Evolutionary conservation across 2,888 invertebrate genomes (phyloP).

Genomic region (Imbricaverruca yamaguchii): DNA sequence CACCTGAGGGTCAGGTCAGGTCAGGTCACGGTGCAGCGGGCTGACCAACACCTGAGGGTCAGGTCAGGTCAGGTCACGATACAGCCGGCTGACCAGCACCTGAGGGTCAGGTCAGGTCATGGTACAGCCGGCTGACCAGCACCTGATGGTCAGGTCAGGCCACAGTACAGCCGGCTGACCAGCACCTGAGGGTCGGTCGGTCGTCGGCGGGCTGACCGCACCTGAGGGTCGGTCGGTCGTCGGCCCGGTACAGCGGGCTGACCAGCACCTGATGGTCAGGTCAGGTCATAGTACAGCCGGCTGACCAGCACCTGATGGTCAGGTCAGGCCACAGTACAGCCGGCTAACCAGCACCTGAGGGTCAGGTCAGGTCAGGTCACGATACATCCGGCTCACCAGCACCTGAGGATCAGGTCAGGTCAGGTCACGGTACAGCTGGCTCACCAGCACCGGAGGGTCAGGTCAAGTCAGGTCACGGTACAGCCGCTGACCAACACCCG

Average conservation of each 20-base stretch:
- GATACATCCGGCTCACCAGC: neutral
- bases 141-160: too few species aligned
- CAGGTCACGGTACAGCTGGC: neutral
- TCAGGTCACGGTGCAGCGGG: neutral
- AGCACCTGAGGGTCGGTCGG: too few species aligned
- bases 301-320: neutral
- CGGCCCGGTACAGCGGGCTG: too few species aligned
- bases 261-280: neutral
- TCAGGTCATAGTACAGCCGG: neutral
- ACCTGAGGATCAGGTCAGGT: neutral
- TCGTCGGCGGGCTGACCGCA: too few species aligned
- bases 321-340: neutral
- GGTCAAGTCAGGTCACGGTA: too few species aligned
- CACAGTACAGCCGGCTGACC: too few species aligned
- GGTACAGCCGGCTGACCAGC: too few species aligned
- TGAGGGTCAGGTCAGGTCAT: too few species aligned
- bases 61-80: neutral
- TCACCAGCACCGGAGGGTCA: neutral
- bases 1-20: slow-evolving; percentile 35
- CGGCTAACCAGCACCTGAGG: neutral
- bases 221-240: too few species aligned
- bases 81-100: too few species aligned
- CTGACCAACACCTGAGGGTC: neutral
- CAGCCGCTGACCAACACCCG: too few species aligned
- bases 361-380: neutral